A percentile compares a stretch with the other conserved stretches of the same genome.
Conservation (phyloP, 2,797 vertebrate genomes). For the Saguinus oedipus region DNA sequence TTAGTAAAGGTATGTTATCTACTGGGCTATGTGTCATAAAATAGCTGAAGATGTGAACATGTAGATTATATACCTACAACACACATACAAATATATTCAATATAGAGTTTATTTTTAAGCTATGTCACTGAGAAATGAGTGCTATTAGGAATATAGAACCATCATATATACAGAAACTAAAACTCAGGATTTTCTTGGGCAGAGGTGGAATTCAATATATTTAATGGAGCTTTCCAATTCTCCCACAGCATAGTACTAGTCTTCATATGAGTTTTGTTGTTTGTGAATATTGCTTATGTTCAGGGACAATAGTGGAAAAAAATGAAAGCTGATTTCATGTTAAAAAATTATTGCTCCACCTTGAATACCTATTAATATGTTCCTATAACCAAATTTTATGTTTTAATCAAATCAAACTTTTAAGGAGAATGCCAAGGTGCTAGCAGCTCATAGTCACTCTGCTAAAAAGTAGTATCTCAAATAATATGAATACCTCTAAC, state of each 20-base stretch:
- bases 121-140: neutral
- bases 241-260: neutral
- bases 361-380: neutral
- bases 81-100: neutral
- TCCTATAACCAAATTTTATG: neutral
- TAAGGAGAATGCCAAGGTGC: neutral
- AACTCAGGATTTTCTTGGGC: neutral
- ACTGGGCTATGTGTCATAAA: neutral
- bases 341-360: neutral
- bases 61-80: neutral
- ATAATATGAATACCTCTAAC: neutral
- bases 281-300: neutral
- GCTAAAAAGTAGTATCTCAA: neutral
- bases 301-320: neutral
- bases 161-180: neutral
- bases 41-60: neutral
- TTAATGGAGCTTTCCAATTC: neutral
- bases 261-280: neutral
- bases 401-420: neutral
- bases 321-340: neutral
- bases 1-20: neutral
- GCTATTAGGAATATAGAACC: neutral
- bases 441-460: neutral
- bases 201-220: neutral
- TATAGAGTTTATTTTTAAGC: neutral